Evolutionary conservation across 2,797 vertebrate genomes (phyloP), one percentile per base, ranked within the genome.

Genomic region (Urophycis tenuis): DNA sequence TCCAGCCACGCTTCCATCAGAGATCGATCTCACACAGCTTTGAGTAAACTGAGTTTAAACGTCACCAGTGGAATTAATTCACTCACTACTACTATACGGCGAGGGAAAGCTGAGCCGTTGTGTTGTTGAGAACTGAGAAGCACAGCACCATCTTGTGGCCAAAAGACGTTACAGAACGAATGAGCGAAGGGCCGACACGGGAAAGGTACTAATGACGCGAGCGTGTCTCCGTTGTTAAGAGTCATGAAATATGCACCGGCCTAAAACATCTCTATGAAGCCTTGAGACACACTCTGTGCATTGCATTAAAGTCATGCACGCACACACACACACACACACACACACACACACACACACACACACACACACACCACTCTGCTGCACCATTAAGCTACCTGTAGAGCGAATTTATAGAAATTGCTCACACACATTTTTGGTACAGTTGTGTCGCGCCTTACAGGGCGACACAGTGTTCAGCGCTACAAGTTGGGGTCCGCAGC

Each of bases 131-230:
- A 25, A 3, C 15, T 41, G n/a, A 12, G 60, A 25, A 3, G 15
- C 33, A 87, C 80, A 91, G 88, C 91, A 77, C 91, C 92, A 92
- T 89, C 92, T 90, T 80, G 91, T 93, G 92, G 88, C 79, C 1
- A 67, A 11, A 73, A 5, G n/a, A 71, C 15, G 74, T 71, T 80
- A 35, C n/a, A n/a, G n/a, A n/a, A n/a, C n/a, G n/a, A n/a, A n/a
- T n/a, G n/a, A n/a, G n/a, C n/a, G n/a, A n/a, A n/a, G n/a, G 31
- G 60, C 49, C 49, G 69, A 75, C 74, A 82, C 78, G 30, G 29
- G 17, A 71, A 33, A 78, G 41, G 4, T 15, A 72, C 81, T 87
- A 86, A 90, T 84, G 84, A 87, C n/a, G 86, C 29, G 78, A 85
- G 73, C 69, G 25, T 41, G 14, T 72, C 22, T 33, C 76, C 74